These are phyloP conservation scores for Ichneumon xanthorius DNA, from an alignment of 2,888 invertebrate species.

Conservation along the genomic window DNA sequence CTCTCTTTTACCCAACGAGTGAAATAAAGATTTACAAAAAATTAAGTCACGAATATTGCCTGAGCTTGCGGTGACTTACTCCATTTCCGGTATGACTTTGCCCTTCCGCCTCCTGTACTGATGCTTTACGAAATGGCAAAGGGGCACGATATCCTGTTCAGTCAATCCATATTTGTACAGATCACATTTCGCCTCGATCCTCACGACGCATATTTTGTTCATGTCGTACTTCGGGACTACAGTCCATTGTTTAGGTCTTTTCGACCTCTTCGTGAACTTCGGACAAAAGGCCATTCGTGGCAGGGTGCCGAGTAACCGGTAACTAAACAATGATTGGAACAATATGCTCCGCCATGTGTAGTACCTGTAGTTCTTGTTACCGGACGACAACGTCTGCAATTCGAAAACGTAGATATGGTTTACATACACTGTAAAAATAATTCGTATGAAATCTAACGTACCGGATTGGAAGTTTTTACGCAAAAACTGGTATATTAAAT, in stretches of 20 bases:
- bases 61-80: conserved; percentile 86
- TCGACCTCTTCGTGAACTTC: conserved; percentile 74
- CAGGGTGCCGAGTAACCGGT: conserved; percentile 86
- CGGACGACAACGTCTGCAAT: conserved; percentile 87
- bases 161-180: conserved; percentile 79
- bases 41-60: conserved; percentile 47
- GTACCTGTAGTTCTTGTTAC: conserved; percentile 85
- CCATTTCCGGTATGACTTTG: conserved; percentile 90
- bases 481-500: no score
- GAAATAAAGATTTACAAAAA: conserved; percentile 2
- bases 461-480: no score
- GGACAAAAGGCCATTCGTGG: conserved; percentile 88
- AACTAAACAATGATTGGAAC: conserved; percentile 90
- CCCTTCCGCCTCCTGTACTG: conserved; percentile 87
- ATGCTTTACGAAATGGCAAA: conserved; percentile 90
- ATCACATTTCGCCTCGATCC: conserved; percentile 88
- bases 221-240: conserved; percentile 83
- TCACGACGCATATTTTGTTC: conserved; percentile 88
- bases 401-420: conserved; percentile 31
- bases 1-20: background rate
- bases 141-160: conserved; percentile 86
- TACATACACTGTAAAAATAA: background rate
- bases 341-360: conserved; percentile 85
- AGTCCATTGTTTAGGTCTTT: background rate
- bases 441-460: background rate